These are phyloP conservation scores for Xyrauchen texanus DNA, from an alignment of 2,113 vertebrate species.

Conservation along the genomic window DNA sequence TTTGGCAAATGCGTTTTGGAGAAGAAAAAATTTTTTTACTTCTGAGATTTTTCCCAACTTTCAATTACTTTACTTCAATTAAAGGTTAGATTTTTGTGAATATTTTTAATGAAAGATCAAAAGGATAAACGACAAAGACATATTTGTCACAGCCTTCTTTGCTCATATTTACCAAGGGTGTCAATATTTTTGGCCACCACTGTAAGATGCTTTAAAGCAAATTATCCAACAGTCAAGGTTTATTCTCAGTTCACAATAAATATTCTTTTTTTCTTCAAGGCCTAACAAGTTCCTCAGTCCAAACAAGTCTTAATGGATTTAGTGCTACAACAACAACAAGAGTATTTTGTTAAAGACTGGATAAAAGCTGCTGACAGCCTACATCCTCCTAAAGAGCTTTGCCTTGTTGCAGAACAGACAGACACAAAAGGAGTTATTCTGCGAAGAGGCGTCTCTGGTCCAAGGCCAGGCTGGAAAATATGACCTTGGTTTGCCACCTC, in stretches of 20 bases:
- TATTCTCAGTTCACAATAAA: background rate
- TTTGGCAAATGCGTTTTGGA: too few species aligned
- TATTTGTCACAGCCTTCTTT: too few species aligned
- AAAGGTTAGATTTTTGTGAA: too few species aligned
- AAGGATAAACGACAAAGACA: too few species aligned
- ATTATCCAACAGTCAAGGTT: too few species aligned
- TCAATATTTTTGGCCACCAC: too few species aligned
- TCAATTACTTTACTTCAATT: too few species aligned
- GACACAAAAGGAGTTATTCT: constrained; percentile 33
- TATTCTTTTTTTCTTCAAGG: background rate
- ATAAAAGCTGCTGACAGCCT: background rate
- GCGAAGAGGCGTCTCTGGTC: background rate
- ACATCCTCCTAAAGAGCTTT: background rate
- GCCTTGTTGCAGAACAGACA: constrained; percentile 2
- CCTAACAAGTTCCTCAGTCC: background rate
- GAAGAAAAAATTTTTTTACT: too few species aligned
- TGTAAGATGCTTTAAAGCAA: too few species aligned
- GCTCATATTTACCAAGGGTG: too few species aligned
- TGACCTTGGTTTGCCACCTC: constrained; percentile 34
- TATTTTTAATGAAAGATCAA: too few species aligned
- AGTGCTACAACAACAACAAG: background rate
- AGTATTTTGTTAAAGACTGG: background rate
- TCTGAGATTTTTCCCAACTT: too few species aligned
- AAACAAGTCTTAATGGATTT: constrained; percentile 1
- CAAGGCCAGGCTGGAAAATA: constrained; percentile 43